These are phyloP conservation scores for Trichoplusia ni DNA, from an alignment of 1,140 invertebrate species.

Conservation along the genomic window DNA sequence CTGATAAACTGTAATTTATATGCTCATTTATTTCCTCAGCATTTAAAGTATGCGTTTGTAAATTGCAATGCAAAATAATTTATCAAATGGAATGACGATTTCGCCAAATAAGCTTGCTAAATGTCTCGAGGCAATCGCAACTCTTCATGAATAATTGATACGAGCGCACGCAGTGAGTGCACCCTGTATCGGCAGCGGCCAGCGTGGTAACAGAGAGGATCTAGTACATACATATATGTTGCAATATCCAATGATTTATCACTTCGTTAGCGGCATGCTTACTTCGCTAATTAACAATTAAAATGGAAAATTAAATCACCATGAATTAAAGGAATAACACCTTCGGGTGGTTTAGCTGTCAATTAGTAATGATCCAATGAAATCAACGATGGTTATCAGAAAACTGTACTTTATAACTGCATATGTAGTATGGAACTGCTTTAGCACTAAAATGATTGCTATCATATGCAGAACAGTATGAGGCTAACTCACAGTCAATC, in stretches of 20 bases:
- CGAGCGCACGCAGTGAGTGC: not conserved
- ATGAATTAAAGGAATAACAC: not conserved
- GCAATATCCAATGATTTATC: not conserved
- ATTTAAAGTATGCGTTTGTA: no score
- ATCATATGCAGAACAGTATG: no score
- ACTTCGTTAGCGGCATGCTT: not conserved
- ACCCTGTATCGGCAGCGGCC: not conserved
- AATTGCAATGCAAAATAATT: no score
- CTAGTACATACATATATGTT: not conserved
- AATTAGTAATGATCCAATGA: not conserved
- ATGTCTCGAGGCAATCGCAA: not conserved
- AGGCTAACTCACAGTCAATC: no score
- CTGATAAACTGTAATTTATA: no score
- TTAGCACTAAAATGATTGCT: no score
- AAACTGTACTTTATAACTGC: no score
- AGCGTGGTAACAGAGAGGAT: not conserved
- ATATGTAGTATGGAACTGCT: no score
- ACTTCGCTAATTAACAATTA: not conserved
- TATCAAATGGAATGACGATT: not conserved
- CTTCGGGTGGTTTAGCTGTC: not conserved
- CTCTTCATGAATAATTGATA: not conserved
- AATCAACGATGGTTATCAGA: no score
- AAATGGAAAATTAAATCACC: not conserved
- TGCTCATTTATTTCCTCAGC: no score
- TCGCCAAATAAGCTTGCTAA: slow-evolving; percentile 8